A percentile compares a stretch with the other conserved stretches of the same genome.
Evolutionary conservation across 2,888 invertebrate species (phyloP).

Genomic region (Chloromyia formosa): DNA sequence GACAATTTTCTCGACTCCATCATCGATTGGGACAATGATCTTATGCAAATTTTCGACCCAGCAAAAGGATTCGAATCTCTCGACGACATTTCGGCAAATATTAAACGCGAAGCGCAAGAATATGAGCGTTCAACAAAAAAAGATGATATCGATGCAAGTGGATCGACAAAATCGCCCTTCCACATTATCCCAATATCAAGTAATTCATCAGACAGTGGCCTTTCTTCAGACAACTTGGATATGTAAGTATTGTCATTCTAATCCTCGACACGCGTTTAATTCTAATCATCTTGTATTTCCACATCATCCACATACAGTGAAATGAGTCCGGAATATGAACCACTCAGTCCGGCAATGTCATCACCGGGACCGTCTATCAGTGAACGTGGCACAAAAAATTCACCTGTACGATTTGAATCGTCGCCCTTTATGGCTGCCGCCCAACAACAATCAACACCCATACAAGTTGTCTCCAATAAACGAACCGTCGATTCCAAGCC

Average conservation of each 20-base stretch:
- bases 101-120: conserved; percentile 54
- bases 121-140: conserved; percentile 56
- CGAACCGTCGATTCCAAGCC: conserved; percentile 41
- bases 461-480: conserved; percentile 12
- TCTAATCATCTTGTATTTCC: neutral
- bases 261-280: neutral
- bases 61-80: conserved; percentile 60
- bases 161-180: conserved; percentile 15
- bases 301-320: no score
- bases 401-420: conserved; percentile 37
- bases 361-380: conserved; percentile 52
- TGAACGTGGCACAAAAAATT: conserved; percentile 51
- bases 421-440: neutral
- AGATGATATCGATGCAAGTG: conserved; percentile 44
- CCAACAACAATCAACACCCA: neutral
- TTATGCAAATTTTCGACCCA: conserved; percentile 70
- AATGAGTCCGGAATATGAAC: conserved; percentile 54
- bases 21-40: conserved; percentile 71
- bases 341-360: conserved; percentile 52
- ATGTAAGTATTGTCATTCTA: conserved; percentile 63
- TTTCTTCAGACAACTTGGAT: conserved; percentile 71
- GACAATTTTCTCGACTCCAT: conserved; percentile 76
- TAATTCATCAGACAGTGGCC: conserved; percentile 72
- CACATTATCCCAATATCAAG: conserved; percentile 49
- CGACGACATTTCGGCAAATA: conserved; percentile 59